These are phyloP conservation scores for Andricus quercusramuli DNA, from an alignment of 2,888 invertebrate species.

Conservation along the genomic window DNA sequence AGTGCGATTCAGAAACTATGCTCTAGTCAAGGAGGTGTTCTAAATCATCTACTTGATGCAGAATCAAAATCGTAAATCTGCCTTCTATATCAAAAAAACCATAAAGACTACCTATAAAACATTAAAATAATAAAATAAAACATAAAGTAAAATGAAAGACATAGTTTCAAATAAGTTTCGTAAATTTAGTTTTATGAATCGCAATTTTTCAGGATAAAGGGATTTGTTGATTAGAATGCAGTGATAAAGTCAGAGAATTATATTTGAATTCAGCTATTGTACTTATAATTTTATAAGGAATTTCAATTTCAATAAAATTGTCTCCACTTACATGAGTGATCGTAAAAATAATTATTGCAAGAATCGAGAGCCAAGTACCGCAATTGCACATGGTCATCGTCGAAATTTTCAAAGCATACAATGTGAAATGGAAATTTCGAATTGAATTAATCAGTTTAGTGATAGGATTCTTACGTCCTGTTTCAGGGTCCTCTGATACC, in stretches of 20 bases:
- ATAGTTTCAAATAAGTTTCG: not conserved
- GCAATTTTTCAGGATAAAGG: not conserved
- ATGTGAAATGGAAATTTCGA: constrained; percentile 51
- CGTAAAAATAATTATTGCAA: constrained; percentile 63
- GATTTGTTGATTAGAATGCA: not conserved
- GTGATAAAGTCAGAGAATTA: not conserved
- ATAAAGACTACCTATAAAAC: not conserved
- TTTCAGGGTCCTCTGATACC: constrained; percentile 98
- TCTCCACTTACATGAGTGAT: constrained; percentile 12
- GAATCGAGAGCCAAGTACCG: constrained; percentile 82
- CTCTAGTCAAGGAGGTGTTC: not conserved
- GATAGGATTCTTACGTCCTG: constrained; percentile 69
- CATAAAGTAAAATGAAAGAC: not conserved
- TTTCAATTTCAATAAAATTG: not conserved
- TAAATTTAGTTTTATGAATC: not conserved
- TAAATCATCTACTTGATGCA: not conserved
- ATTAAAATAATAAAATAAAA: not conserved
- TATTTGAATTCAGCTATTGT: not conserved
- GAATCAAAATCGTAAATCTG: not conserved
- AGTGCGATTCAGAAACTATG: constrained; percentile 11
- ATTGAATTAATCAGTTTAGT: constrained; percentile 51
- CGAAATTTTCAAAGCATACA: constrained; percentile 47
- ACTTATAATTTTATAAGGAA: not conserved
- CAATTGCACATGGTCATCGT: constrained; percentile 79
- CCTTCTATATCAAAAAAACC: not conserved